Evolutionary conservation across 2,797 vertebrate genomes (phyloP).

Genomic region (Malurus leucopterus): DNA sequence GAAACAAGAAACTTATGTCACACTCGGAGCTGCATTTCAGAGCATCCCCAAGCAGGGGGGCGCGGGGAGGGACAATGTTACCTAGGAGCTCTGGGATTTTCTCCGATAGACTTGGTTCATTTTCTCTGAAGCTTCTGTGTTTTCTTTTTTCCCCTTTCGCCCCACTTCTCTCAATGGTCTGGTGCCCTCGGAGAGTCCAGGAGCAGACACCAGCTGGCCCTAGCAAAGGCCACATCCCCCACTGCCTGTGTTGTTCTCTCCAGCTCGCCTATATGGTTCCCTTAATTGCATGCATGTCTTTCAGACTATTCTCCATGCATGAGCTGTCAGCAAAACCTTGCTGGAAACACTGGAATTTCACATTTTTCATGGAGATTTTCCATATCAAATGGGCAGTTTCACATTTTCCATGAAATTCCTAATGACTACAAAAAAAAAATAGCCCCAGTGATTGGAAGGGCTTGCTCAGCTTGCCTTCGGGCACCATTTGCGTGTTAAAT

Average conservation of each 20-base stretch:
- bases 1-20: not conserved
- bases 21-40: not conserved
- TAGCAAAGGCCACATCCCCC: slow-evolving; percentile 61
- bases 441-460: not conserved
- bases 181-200: slow-evolving; percentile 27
- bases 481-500: slow-evolving; percentile 2
- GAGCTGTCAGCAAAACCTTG: slow-evolving; percentile 61
- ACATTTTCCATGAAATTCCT: slow-evolving; percentile 62
- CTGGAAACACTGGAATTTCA: slow-evolving; percentile 64
- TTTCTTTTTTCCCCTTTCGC: slow-evolving; percentile 7
- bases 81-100: slow-evolving; percentile 37
- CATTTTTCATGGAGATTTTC: slow-evolving; percentile 66
- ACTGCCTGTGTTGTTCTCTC: slow-evolving; percentile 44
- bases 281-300: slow-evolving; percentile 61
- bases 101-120: slow-evolving; percentile 13
- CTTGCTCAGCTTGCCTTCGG: slow-evolving; percentile 20
- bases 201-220: slow-evolving; percentile 65
- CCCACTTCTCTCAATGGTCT: slow-evolving; percentile 53
- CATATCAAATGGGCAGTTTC: slow-evolving; percentile 42
- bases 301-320: slow-evolving; percentile 66
- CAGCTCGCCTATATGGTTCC: slow-evolving; percentile 17
- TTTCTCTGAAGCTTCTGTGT: slow-evolving; percentile 52
- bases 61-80: not conserved
- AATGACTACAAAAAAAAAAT: slow-evolving; percentile 10
- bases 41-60: not conserved